Evolutionary conservation across 2,888 invertebrate species (phyloP).

Genomic region (Pomacea canaliculata): DNA sequence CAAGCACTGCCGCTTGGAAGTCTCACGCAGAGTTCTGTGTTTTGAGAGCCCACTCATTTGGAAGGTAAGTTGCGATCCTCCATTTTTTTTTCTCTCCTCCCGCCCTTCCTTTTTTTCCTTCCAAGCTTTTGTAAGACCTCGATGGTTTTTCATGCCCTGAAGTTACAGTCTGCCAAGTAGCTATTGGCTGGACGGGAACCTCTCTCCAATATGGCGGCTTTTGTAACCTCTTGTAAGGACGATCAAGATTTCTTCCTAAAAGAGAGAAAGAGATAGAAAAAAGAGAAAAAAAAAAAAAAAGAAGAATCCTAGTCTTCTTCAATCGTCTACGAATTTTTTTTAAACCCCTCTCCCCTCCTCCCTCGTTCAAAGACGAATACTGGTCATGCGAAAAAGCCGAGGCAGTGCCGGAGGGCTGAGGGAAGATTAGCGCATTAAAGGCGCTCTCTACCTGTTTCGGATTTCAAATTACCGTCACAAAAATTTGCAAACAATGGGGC

Average conservation of each 20-base stretch:
- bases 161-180: slow-evolving; percentile 6
- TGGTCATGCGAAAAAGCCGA: slow-evolving; percentile 7
- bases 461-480: slow-evolving; percentile 39
- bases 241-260: too few species aligned
- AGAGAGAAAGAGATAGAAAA: too few species aligned
- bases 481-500: slow-evolving; percentile 22
- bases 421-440: slow-evolving; percentile 32
- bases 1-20: slow-evolving; percentile 5
- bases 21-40: background rate
- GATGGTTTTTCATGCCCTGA: background rate
- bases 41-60: slow-evolving; percentile 27
- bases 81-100: too few species aligned
- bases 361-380: too few species aligned
- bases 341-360: too few species aligned
- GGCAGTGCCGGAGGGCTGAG: slow-evolving; percentile 21
- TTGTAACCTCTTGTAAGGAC: background rate
- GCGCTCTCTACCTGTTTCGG: slow-evolving; percentile 32
- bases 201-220: slow-evolving; percentile 10
- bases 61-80: slow-evolving; percentile 25
- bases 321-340: too few species aligned
- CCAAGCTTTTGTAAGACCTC: background rate
- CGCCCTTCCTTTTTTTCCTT: too few species aligned
- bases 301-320: too few species aligned
- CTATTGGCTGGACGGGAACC: background rate
- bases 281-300: too few species aligned